Base-by-base conservation (phyloP, 2,113 vertebrate species). In the Acrocephalus kingi region DNA sequence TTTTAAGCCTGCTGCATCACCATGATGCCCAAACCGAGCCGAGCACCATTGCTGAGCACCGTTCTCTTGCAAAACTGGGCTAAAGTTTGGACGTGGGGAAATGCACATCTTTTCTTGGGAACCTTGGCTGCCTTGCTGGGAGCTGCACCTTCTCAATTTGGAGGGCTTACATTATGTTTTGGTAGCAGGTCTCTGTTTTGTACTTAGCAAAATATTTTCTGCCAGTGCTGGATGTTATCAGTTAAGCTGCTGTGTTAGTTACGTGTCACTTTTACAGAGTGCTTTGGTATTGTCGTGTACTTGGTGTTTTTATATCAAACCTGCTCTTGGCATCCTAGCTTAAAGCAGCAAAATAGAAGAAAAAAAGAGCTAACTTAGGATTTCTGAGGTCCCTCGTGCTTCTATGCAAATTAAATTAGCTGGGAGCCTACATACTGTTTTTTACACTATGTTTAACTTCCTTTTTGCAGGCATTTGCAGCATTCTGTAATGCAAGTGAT, bases 1-100 rank as follows among this genome's bases (percentile, higher is more conserved):
- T 92, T 37, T 59, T 13, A 13, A 67, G n/a, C 37, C 10, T 23
- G 4, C 74, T 87, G 22, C 1, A 1, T 91, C 41, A 33, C 45
- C 24, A 0, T 2, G 22, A 33, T 6, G 8, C 41, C n/a, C 55
- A 84, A 52, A 51, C 3, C 1, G 0, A 52, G 22, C 27, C 2
- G 4, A 64, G 43, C 54, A 15, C 11, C 3, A 0, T 68, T 9
- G 4, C 25, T 33, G 46, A 68, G 20, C 52, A 20, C 16, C 0
- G 0, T 61, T 10, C 4, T 66, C 46, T 73, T 84, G 80, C 20
- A 54, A 3, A 5, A 0, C 23, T 43, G 45, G 25, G 20, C 43
- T 81, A 2, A 68, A 71, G 35, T 90, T 45, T 56, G 52, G 43
- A 31, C 1, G 0, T 2, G 7, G 54, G 35, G 18, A 69, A 54